Evolutionary conservation across 2,888 invertebrate species (phyloP), one percentile per base, ranked within the genome.

Genomic region (Hypselothyrea guttata): DNA sequence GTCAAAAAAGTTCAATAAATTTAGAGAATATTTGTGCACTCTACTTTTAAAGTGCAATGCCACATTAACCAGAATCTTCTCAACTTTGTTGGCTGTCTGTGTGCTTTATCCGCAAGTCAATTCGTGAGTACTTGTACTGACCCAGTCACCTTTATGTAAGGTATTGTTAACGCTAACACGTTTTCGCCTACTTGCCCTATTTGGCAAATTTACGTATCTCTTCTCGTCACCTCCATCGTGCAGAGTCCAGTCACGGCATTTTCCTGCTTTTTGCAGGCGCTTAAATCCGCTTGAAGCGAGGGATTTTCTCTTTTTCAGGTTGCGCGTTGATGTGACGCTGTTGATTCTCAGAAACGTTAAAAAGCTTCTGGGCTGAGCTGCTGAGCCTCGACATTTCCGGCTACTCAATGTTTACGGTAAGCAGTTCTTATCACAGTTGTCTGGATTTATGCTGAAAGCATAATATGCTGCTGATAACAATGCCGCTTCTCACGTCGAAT

Each of bases 241-340:
- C 28, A 42, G 35, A 16, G 41, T 45, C 47, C 38, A 75, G 51
- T 51, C 49, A 54, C 51, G 55, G 52, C 45, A 62, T 49, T 58
- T 71, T 49, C 53, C n/a, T n/a, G n/a, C n/a, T n/a, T n/a, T n/a
- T 52, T 48, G 56, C 75, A 49, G 69, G 62, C 62, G 61, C 33
- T 55, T 60, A 71, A 76, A 84, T 75, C 78, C 83, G 53, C 53
- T 69, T 61, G 55, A 64, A 75, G 60, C 60, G 48, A 55, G 55
- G 78, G 83, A 82, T 74, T 84, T 82, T 74, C 63, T 82, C 71
- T 65, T 61, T 60, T 61, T 60, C 54, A 66, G 69, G 41, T 47
- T 52, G 60, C 33, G 54, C 61, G 66, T 65, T 75, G 53, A 57
- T 75, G 64, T 84, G 46, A 54, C 31, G 22, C 33, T 41, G 45